Conservation (phyloP, 2,888 invertebrate genomes). For the Caradrina kadenii region DNA sequence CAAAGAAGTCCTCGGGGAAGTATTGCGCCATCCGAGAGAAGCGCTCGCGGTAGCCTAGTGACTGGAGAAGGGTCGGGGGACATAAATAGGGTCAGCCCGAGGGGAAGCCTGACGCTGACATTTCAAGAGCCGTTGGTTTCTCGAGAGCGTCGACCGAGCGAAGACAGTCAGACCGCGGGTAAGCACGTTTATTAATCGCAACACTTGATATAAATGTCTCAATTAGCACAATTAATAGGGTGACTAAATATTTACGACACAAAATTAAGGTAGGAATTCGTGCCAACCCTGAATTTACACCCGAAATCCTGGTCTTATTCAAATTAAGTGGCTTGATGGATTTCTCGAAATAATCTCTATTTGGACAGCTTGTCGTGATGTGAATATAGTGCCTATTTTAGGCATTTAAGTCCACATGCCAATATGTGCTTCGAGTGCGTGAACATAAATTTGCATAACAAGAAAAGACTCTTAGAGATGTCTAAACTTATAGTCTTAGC, state of each 20-base stretch:
- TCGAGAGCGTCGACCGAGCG: slow-evolving; percentile 90
- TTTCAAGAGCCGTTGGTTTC: slow-evolving; percentile 91
- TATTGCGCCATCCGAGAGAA: slow-evolving; percentile 89
- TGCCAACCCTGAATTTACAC: slow-evolving; percentile 26
- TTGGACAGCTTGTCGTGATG: slow-evolving; percentile 44
- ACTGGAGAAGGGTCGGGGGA: slow-evolving; percentile 78
- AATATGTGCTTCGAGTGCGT: neutral
- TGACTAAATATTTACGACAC: slow-evolving; percentile 23
- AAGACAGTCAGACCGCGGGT: slow-evolving; percentile 90
- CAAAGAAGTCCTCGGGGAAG: slow-evolving; percentile 92
- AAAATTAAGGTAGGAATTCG: slow-evolving; percentile 30
- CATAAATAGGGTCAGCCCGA: slow-evolving; percentile 86
- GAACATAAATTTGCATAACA: neutral
- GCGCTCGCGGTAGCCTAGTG: slow-evolving; percentile 84
- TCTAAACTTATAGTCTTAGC: too few relatives aligned
- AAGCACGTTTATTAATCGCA: slow-evolving; percentile 57
- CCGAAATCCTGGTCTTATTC: slow-evolving; percentile 35
- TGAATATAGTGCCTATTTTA: slow-evolving; percentile 34
- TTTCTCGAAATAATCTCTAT: slow-evolving; percentile 48
- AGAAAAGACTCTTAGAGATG: neutral
- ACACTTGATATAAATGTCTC: neutral
- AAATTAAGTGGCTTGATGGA: slow-evolving; percentile 51
- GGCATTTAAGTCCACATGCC: slow-evolving; percentile 5
- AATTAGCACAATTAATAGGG: slow-evolving; percentile 27
- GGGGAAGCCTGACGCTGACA: slow-evolving; percentile 91